These are phyloP conservation scores for Drosophila serrata DNA, from an alignment of 1,140 invertebrate species.

Conservation along the genomic window DNA sequence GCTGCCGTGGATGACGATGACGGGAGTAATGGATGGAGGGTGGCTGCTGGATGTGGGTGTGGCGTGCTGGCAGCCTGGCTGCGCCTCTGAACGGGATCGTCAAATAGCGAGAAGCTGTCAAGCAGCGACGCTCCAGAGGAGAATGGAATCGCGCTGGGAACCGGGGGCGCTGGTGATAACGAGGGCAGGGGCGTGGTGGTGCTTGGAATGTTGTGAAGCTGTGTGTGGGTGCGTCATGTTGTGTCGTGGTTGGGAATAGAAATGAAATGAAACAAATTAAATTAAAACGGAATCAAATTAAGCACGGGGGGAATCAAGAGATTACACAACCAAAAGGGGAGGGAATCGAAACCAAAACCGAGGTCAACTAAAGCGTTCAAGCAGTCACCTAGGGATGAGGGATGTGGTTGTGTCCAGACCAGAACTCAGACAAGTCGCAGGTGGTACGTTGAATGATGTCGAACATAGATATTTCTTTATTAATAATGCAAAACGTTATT, in stretches of 20 bases:
- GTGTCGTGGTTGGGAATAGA: constrained; percentile 19
- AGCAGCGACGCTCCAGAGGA: constrained; percentile 42
- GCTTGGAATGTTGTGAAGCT: constrained; percentile 76
- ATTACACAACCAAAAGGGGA: constrained; percentile 35
- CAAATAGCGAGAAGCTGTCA: constrained; percentile 70
- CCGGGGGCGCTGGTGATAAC: constrained; percentile 23
- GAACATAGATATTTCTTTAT: constrained; percentile 73
- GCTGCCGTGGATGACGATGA: constrained; percentile 40
- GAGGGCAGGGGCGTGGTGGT: constrained; percentile 39
- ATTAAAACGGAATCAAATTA: constrained; percentile 59
- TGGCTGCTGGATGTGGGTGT: constrained; percentile 21
- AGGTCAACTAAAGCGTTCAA: constrained; percentile 31
- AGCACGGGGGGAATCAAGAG: constrained; percentile 35
- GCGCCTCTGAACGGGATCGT: constrained; percentile 37
- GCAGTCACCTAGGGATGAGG: constrained; percentile 17
- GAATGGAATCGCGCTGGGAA: constrained; percentile 20
- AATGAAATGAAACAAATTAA: constrained; percentile 66
- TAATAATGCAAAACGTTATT: constrained; percentile 77
- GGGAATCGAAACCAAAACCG: constrained; percentile 7
- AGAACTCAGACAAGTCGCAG: neutral
- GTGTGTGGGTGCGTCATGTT: constrained; percentile 27
- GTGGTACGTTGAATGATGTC: constrained; percentile 63
- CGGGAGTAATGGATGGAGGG: constrained; percentile 41
- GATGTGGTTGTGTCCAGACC: constrained; percentile 10
- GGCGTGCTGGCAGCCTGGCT: constrained; percentile 45